phyloP scores from a whole-genome alignment of 2,888 invertebrate genomes.

The Brachylomia viminalis region DNA sequence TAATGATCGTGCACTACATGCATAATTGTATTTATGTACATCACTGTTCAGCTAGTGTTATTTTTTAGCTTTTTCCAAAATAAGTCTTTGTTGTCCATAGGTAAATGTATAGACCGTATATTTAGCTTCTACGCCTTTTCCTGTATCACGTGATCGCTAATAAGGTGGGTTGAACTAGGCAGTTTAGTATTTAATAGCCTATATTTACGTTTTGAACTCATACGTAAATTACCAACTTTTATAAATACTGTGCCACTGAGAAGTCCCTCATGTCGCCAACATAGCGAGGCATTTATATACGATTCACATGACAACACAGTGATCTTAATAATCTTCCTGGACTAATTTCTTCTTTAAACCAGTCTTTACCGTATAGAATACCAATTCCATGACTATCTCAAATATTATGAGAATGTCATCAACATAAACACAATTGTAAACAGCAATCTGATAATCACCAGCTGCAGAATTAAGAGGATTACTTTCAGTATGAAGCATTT shows the following conservation, averaged over 20 bases:
- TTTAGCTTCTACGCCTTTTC: neutral
- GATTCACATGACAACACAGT: neutral
- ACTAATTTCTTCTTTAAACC: neutral
- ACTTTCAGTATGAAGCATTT: neutral
- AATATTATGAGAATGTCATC: neutral
- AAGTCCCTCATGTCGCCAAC: neutral
- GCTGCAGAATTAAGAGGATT: constrained; percentile 4
- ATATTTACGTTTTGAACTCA: constrained; percentile 14
- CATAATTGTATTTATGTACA: neutral
- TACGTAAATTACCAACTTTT: constrained; percentile 9
- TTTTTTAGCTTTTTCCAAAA: neutral
- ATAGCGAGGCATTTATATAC: neutral
- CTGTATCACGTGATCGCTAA: neutral
- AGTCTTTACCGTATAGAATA: neutral
- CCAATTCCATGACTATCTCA: neutral
- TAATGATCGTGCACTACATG: neutral
- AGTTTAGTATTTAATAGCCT: neutral
- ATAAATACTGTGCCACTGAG: constrained; percentile 1
- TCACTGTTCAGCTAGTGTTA: neutral
- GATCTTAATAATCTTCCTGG: neutral
- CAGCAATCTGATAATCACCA: constrained; percentile 3
- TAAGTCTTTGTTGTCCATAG: neutral
- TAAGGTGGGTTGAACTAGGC: constrained; percentile 9
- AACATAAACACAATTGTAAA: constrained; percentile 4
- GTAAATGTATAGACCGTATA: neutral